Evolutionary conservation across 2,113 vertebrate species (phyloP).

Genomic region (Diadophis punctatus): DNA sequence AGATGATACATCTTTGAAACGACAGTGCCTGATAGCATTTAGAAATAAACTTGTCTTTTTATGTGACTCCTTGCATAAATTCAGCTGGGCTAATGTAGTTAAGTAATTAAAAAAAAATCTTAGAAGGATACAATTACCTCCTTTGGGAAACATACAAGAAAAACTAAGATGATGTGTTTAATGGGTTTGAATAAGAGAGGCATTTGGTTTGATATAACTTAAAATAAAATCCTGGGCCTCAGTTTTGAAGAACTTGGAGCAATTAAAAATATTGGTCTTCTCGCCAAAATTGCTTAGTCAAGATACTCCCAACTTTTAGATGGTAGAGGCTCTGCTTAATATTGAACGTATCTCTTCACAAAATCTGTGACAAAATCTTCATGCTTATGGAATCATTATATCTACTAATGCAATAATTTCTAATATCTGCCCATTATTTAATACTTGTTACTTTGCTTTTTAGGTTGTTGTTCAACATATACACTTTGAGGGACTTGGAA

Average conservation of each 20-base stretch:
- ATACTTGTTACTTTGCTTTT: neutral
- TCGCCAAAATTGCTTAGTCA: neutral
- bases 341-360: neutral
- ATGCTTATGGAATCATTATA: neutral
- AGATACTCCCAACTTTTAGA: neutral
- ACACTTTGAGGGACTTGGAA: slow-evolving; percentile 87
- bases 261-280: neutral
- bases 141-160: neutral
- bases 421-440: neutral
- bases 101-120: neutral
- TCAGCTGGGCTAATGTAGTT: neutral
- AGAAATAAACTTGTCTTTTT: too few relatives aligned
- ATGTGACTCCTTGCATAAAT: neutral
- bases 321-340: neutral
- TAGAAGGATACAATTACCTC: neutral
- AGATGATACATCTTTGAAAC: neutral
- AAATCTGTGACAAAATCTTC: neutral
- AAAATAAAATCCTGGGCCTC: neutral
- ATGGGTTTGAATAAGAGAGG: too few relatives aligned
- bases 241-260: neutral
- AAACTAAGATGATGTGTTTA: neutral
- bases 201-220: neutral
- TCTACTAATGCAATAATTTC: neutral
- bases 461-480: slow-evolving; percentile 94
- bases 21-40: too few relatives aligned